Evolutionary conservation across 2,113 vertebrate species (phyloP), one percentile per base, ranked within the genome.

Genomic region (Myotis davidii): DNA sequence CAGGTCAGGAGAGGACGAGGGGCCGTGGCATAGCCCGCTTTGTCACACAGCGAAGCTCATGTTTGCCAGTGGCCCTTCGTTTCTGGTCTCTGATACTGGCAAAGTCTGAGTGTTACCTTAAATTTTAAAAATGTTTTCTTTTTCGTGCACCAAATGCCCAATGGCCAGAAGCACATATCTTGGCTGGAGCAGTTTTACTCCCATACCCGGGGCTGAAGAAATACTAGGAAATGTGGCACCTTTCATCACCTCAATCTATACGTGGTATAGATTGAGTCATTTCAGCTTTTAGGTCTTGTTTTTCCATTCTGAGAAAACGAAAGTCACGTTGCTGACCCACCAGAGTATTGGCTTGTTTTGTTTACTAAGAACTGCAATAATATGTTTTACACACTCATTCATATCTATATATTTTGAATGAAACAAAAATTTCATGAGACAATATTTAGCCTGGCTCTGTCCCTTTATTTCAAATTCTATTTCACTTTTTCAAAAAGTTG

Each of bases 1-100:
- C 21, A 18, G 21, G 42, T 42, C 42, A 42, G 3, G 79, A 72
- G 4, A 2, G 48, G 1, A 29, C n/a, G 50, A 50, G 73, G 32
- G 25, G 27, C 69, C 39, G 2, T 1, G 0, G 29, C 6, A 16
- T 1, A 0, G 17, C 45, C 23, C 1, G 6, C 34, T 1, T 1
- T 4, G 13, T 34, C 42, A 5, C 27, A 27, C 1, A 2, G 29
- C 32, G 32, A 25, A 50, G n/a, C 39, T 7, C 6, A 0, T 4
- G 3, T 45, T 59, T 45, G 42, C 77, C 9, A 1, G 17, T 2
- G 59, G 45, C 34, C 2, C 0, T 17, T 32, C 18, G 9, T 32
- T 39, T 73, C 72, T 79, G 23, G 37, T 32, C 29, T 54, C 45
- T 37, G 20, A 17, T 42, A 56, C 12, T 65, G 59, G 39, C 25